Evolutionary conservation across 2,888 invertebrate genomes (phyloP).

Genomic region (Sphaerophoria rueppellii): DNA sequence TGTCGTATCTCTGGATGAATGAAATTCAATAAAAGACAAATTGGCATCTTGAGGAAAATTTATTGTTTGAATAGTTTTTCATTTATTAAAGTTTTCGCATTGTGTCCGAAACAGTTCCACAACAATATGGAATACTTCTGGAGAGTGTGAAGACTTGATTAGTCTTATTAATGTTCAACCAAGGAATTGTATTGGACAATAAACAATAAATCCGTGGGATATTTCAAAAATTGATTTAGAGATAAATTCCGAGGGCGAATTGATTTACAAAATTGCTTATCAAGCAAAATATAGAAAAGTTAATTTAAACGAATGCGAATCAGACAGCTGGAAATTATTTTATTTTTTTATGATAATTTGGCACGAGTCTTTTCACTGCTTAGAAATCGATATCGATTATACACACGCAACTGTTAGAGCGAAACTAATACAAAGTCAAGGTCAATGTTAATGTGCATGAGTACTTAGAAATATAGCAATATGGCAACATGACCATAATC

Average conservation of each 20-base stretch:
- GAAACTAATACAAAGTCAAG: too few species aligned
- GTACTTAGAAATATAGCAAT: too few species aligned
- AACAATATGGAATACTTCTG: neutral
- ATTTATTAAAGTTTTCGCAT: neutral
- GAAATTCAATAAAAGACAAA: slow-evolving; percentile 10
- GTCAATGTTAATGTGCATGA: neutral
- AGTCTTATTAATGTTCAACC: neutral
- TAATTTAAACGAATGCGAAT: too few species aligned
- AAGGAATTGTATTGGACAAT: neutral
- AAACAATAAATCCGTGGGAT: too few species aligned
- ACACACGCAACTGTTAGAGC: too few species aligned
- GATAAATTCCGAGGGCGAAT: neutral
- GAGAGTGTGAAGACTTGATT: neutral
- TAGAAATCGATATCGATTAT: too few species aligned
- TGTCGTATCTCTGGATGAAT: neutral
- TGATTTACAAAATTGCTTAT: too few species aligned
- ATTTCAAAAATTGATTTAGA: neutral
- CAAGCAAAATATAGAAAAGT: too few species aligned
- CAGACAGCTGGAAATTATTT: too few species aligned
- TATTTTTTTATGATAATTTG: too few species aligned
- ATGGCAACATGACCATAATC: neutral
- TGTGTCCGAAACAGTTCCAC: neutral
- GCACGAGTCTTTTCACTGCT: too few species aligned
- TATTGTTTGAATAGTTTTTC: slow-evolving; percentile 24
- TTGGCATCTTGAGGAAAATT: slow-evolving; percentile 16